phyloP scores from a whole-genome alignment of 2,113 vertebrate genomes.

The Limanda limanda region DNA sequence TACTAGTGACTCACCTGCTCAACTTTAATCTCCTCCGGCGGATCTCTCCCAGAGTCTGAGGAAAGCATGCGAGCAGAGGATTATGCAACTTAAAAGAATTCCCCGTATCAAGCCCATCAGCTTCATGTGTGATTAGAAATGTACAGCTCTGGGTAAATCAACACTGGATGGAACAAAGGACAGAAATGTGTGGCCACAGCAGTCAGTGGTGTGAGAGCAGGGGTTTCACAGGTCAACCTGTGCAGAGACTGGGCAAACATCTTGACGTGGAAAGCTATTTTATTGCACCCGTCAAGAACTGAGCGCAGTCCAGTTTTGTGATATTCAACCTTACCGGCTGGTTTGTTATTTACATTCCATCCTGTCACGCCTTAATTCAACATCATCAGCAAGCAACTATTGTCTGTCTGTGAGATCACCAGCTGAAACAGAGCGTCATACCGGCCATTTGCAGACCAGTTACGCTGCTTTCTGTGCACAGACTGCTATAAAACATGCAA shows the following conservation, averaged over 20 bases:
- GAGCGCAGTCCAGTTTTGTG: neutral
- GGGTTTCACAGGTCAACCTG: too few relatives aligned
- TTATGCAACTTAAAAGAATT: neutral
- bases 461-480: neutral
- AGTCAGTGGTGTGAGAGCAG: too few relatives aligned
- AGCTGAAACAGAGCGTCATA: neutral
- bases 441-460: neutral
- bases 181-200: too few relatives aligned
- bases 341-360: neutral
- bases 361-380: neutral
- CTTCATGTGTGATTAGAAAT: neutral
- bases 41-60: constrained; percentile 19
- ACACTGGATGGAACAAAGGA: neutral
- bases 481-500: neutral
- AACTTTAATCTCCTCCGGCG: neutral
- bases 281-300: neutral
- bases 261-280: neutral
- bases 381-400: neutral
- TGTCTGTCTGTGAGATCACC: neutral
- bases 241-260: too few relatives aligned
- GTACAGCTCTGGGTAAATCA: neutral
- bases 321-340: neutral
- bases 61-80: constrained; percentile 5
- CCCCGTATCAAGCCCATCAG: neutral
- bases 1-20: constrained; percentile 45